Percentiles rank a stretch among this genome's conserved stretches.
These are phyloP conservation scores for Ectobius pallidus DNA, from an alignment of 2,888 invertebrate species.

Conservation along the genomic window DNA sequence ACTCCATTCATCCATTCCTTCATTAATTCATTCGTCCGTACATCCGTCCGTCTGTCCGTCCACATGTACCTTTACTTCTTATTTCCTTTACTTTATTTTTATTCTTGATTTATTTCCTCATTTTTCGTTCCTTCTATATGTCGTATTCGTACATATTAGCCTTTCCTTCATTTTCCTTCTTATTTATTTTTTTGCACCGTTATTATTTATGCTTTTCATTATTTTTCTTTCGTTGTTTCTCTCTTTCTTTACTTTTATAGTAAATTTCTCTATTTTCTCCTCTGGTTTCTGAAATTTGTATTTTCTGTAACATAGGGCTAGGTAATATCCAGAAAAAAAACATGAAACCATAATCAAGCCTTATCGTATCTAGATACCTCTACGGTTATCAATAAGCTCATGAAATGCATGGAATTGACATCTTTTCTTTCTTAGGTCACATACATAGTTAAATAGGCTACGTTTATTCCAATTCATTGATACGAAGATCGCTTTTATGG, in stretches of 20 bases:
- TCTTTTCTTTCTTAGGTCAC: too few relatives aligned
- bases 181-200: not conserved
- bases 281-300: not conserved
- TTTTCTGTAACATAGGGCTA: too few relatives aligned
- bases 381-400: too few relatives aligned
- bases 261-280: not conserved
- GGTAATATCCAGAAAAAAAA: too few relatives aligned
- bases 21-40: not conserved
- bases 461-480: too few relatives aligned
- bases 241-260: not conserved
- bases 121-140: not conserved
- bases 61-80: not conserved
- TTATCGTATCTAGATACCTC: too few relatives aligned
- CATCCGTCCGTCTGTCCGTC: not conserved
- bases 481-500: too few relatives aligned
- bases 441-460: too few relatives aligned
- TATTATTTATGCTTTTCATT: not conserved
- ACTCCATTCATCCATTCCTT: not conserved
- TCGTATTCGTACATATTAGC: not conserved
- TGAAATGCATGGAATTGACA: too few relatives aligned
- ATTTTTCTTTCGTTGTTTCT: not conserved
- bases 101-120: not conserved
- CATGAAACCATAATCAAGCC: too few relatives aligned
- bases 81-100: not conserved
- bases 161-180: not conserved